Base-by-base conservation (phyloP, 2,797 vertebrate genomes). In the Brachyalestes nurse region DNA sequence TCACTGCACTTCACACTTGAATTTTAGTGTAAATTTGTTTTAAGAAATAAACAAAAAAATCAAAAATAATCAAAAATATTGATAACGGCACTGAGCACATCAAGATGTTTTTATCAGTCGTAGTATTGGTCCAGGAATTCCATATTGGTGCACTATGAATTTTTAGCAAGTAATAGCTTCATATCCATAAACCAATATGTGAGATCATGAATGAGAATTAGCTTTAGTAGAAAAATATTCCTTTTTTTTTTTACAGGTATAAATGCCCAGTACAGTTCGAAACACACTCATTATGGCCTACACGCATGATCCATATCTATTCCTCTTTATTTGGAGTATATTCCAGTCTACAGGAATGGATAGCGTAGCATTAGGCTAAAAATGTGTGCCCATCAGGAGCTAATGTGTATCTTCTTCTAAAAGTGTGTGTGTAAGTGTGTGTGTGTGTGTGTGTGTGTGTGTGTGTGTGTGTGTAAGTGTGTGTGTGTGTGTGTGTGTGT, bases 381-480 rank as follows among this genome's bases (percentile, higher is more conserved):
- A 75, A 71, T 79, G 81, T 73, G 69, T 42, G 76, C 73, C 77
- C 69, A 77, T 62, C 77, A 64, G 67, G 61, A 28, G 66, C 72
- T 83, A 66, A 83, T 80, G 67, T 73, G 66, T 76, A 62, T 78
- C 53, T 67, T 72, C 16, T 75, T 66, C 78, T 79, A 77, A 61
- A 70, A n/a, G n/a, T n/a, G n/a, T n/a, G n/a, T n/a, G n/a, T n/a
- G n/a, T n/a, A n/a, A n/a, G n/a, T n/a, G n/a, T n/a, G n/a, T n/a
- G n/a, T n/a, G n/a, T n/a, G n/a, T n/a, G n/a, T n/a, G 69, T 60
- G 74, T 66, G 64, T 38, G 51, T 60, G 58, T 73, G 57, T 79
- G 47, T 76, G 79, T 71, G 40, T 67, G 61, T 47, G 66, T 25
- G 38, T 6, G n/a, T 6, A 17, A 5, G 19, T 1, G 53, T 6